These are phyloP conservation scores for Peribatodes rhomboidaria DNA, from an alignment of 2,888 invertebrate genomes.

Conservation along the genomic window DNA sequence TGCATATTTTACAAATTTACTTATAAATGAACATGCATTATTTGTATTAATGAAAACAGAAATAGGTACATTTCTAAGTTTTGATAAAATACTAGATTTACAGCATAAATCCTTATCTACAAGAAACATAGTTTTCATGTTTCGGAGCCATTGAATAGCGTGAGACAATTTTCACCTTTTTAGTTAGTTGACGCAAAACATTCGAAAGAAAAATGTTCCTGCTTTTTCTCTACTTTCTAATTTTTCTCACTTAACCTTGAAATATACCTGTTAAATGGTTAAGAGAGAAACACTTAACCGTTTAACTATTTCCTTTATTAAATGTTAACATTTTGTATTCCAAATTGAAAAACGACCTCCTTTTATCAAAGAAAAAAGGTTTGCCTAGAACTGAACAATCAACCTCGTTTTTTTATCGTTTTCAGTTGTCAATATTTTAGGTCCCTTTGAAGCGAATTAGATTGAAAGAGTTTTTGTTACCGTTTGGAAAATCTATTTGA, in stretches of 20 bases:
- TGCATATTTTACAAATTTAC: no score
- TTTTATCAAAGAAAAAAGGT: slow-evolving; percentile 9
- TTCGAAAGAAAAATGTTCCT: not conserved
- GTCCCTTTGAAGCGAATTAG: slow-evolving; percentile 28
- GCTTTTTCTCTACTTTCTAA: not conserved
- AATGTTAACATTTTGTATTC: not conserved
- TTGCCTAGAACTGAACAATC: slow-evolving; percentile 11
- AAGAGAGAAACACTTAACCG: no score
- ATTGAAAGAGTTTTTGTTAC: slow-evolving; percentile 31
- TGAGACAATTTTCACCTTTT: no score
- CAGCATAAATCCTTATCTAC: no score
- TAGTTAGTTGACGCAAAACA: no score
- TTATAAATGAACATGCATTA: no score
- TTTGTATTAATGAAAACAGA: no score
- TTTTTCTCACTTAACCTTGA: not conserved
- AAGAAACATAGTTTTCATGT: no score
- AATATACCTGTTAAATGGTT: no score
- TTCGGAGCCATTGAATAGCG: no score
- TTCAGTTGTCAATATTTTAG: slow-evolving; percentile 29
- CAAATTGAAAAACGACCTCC: slow-evolving; percentile 8
- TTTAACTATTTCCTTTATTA: not conserved
- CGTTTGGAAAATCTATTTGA: slow-evolving; percentile 17
- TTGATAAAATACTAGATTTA: no score
- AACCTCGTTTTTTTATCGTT: slow-evolving; percentile 2
- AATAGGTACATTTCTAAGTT: no score